Conservation (phyloP, 92 coral and sea anemone species). For the Actinernus sp. region DNA sequence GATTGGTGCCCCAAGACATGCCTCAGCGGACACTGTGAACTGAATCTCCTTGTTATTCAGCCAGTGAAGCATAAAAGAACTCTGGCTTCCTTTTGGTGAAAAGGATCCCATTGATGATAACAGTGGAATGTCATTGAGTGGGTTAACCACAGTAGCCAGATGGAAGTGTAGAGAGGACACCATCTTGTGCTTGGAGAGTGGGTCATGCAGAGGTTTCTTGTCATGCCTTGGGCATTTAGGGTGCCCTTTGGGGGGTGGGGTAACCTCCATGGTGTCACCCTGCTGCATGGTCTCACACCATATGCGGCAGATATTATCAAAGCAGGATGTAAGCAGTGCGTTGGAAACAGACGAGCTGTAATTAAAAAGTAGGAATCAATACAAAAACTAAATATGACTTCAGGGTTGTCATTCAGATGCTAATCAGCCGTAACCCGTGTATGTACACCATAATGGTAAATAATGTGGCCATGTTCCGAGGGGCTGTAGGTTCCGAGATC, state of each 20-base stretch:
- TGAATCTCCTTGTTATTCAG: slow-evolving; percentile 97
- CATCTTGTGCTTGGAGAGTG: slow-evolving; percentile 70
- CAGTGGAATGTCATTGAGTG: slow-evolving; percentile 90
- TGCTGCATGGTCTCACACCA: slow-evolving; percentile 96
- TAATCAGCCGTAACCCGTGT: too few species aligned
- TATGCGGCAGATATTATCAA: slow-evolving; percentile 94
- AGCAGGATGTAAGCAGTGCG: slow-evolving; percentile 88
- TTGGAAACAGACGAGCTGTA: slow-evolving; percentile 89
- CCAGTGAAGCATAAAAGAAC: slow-evolving; percentile 96
- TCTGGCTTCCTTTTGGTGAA: slow-evolving; percentile 75
- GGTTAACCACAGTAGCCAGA: slow-evolving; percentile 85
- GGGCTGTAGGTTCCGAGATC: too few species aligned
- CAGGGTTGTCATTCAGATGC: too few species aligned
- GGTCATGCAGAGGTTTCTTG: slow-evolving; percentile 50
- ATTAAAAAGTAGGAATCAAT: neutral
- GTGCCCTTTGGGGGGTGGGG: slow-evolving; percentile 23
- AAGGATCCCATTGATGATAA: slow-evolving; percentile 84
- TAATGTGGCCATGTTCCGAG: too few species aligned
- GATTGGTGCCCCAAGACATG: slow-evolving; percentile 84
- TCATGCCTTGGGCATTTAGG: slow-evolving; percentile 72
- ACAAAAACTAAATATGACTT: too few species aligned
- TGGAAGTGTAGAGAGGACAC: slow-evolving; percentile 87
- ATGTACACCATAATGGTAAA: too few species aligned
- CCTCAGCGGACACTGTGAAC: slow-evolving; percentile 89
- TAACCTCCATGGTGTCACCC: slow-evolving; percentile 44